Base-by-base conservation (phyloP, 2,888 invertebrate species). In the Hofmannophila pseudospretella region DNA sequence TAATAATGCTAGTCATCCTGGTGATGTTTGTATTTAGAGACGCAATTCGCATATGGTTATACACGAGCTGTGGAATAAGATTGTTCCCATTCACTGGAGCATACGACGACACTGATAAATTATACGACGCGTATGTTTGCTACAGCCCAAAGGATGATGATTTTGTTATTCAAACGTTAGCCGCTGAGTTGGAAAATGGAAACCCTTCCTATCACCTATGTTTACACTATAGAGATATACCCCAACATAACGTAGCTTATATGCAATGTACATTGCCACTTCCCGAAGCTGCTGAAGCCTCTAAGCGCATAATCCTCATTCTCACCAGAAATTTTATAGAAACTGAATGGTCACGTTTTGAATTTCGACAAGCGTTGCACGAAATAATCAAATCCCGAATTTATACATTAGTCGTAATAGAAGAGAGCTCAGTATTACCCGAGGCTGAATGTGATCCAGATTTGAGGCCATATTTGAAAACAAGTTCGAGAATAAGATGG, bases 71-170 rank as follows among this genome's bases (percentile, higher is more conserved):
- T 75, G 96, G 96, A 20, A 90, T 96, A 44, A 89, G 96, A 56
- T 90, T 96, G 63, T 94, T 94, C 74, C 89, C 93, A 52, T 91
- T 92, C 54, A 88, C 89, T 39, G 89, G 91, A 54, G 89, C 89
- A 39, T 91, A 89, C 75, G 95, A 94, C 69, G 94, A 95, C 72
- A 90, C 93, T 64, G 95, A 95, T 69, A 95, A 95, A 74, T 89
- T 95, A 42, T 97, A 96, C 87, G 97, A 98, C 81, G 96, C 95
- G 50, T 97, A 97, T 80, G 92, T 98, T 32, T 92, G 96, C 65
- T 98, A 97, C 88, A 95, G 96, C 64, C 94, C 94, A 41, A 95
- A 95, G 77, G 97, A 97, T 82, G 96, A 96, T 69, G 93, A 94
- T 70, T 96, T 96, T 80, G 96, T 97, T 37, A 90, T 95, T 54